A percentile compares a stretch with the other conserved stretches of the same genome.
phyloP scores from a whole-genome alignment of 1,140 invertebrate species.

The Hirudo medicinalis region DNA sequence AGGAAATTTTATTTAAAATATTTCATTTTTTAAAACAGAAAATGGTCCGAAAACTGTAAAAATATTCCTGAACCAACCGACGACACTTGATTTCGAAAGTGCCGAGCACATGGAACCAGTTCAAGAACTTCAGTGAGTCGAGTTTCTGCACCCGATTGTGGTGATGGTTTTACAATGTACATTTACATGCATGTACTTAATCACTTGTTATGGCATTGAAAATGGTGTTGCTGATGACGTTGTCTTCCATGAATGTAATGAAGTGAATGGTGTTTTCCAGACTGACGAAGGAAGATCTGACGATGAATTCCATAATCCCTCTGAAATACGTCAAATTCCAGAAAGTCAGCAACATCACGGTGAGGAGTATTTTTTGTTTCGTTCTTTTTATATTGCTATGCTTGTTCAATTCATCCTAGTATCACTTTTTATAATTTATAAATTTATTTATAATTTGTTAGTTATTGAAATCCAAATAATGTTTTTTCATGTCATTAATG shows the following conservation, averaged over 20 bases:
- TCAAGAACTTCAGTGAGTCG: slow-evolving; percentile 80
- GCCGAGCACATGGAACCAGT: slow-evolving; percentile 69
- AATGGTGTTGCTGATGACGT: too few relatives aligned
- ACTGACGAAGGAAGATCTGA: slow-evolving; percentile 60
- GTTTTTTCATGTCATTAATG: too few relatives aligned
- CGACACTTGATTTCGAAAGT: slow-evolving; percentile 89
- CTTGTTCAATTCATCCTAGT: too few relatives aligned
- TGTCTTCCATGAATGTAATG: too few relatives aligned
- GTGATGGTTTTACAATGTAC: not conserved
- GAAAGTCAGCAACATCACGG: slow-evolving; percentile 84
- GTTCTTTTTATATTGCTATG: too few relatives aligned
- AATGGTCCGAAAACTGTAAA: slow-evolving; percentile 85
- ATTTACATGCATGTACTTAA: too few relatives aligned
- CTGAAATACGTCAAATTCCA: slow-evolving; percentile 96
- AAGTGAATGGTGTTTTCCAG: slow-evolving; percentile 46
- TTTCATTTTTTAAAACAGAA: slow-evolving; percentile 41
- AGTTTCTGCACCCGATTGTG: slow-evolving; percentile 28
- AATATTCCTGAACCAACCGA: slow-evolving; percentile 90
- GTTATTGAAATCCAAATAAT: too few relatives aligned
- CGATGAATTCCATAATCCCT: slow-evolving; percentile 61
- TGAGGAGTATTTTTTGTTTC: too few relatives aligned
- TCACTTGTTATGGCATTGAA: too few relatives aligned
- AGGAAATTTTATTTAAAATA: too few relatives aligned
- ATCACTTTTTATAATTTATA: too few relatives aligned
- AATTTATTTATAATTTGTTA: too few relatives aligned